A percentile compares a stretch with the other conserved stretches of the same genome.
phyloP scores from a whole-genome alignment of 1,140 invertebrate species.

The Drosophila quadrilineata region DNA sequence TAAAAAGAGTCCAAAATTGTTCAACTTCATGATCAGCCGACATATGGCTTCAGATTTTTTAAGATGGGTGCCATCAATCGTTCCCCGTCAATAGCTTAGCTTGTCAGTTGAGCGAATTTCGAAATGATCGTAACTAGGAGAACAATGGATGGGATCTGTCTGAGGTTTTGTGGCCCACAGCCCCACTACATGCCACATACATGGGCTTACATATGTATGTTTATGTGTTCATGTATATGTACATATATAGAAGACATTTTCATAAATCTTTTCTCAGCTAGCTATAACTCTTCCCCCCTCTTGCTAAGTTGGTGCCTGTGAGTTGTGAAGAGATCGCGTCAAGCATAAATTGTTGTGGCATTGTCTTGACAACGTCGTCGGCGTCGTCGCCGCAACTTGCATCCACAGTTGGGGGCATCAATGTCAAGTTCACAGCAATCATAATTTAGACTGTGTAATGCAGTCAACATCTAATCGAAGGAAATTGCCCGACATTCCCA shows the following conservation, averaged over 20 bases:
- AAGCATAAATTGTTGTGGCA: slow-evolving; percentile 35
- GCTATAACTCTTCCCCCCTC: background rate
- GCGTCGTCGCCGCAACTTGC: slow-evolving; percentile 1
- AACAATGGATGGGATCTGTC: slow-evolving; percentile 24
- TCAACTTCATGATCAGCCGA: background rate
- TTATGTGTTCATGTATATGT: too few species aligned
- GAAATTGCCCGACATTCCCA: too few species aligned
- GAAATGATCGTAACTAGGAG: slow-evolving; percentile 19
- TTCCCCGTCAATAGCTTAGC: background rate
- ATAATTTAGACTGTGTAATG: background rate
- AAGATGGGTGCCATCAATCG: too few species aligned
- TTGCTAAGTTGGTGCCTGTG: background rate
- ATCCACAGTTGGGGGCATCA: slow-evolving; percentile 28
- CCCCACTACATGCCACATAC: too few species aligned
- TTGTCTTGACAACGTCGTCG: slow-evolving; percentile 18
- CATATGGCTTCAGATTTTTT: too few species aligned
- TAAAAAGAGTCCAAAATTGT: too few species aligned
- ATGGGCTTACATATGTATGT: too few species aligned
- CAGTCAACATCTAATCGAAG: background rate
- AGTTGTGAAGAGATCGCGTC: background rate
- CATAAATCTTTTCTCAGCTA: slow-evolving; percentile 52
- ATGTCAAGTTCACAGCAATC: slow-evolving; percentile 38
- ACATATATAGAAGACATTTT: slow-evolving; percentile 60
- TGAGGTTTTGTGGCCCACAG: slow-evolving; percentile 4
- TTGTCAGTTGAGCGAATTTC: slow-evolving; percentile 17